A percentile compares a stretch with the other conserved stretches of the same genome.
Evolutionary conservation across 2,113 vertebrate genomes (phyloP).

Genomic region (Struthio camelus): DNA sequence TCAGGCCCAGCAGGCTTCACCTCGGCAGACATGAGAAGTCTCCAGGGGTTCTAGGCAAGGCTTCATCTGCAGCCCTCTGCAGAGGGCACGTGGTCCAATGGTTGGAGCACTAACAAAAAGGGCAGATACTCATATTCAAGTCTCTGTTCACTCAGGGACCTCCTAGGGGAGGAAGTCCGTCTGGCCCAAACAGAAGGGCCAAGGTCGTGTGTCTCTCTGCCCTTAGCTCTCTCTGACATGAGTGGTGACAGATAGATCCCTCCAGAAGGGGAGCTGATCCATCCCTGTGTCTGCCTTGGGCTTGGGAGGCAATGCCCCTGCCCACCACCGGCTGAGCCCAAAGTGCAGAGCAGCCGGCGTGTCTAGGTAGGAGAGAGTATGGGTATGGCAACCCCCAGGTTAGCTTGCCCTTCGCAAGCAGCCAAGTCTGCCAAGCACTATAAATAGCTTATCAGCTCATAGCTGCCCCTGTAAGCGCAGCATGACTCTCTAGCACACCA

Average conservation of each 20-base stretch:
- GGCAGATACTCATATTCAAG: too few species aligned
- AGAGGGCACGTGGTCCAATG: background rate
- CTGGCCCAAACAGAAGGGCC: too few species aligned
- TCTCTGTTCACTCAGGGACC: too few species aligned
- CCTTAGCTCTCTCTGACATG: background rate
- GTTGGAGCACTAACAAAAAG: background rate
- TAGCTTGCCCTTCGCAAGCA: background rate
- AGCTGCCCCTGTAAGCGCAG: background rate
- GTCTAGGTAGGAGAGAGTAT: too few species aligned
- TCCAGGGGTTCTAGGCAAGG: background rate
- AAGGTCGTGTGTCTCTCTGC: background rate
- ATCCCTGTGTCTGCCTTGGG: background rate
- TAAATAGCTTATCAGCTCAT: background rate
- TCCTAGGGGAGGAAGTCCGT: too few species aligned
- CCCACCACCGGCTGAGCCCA: background rate
- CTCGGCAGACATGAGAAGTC: background rate
- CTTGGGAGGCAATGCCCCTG: background rate
- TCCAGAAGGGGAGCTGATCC: background rate
- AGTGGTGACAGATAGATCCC: background rate
- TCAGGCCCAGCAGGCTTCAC: too few species aligned
- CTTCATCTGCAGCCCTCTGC: too few species aligned
- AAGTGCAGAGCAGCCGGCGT: background rate
- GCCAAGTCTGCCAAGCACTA: accelerated
- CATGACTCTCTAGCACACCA: accelerated
- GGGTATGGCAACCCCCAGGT: background rate